Percentiles rank a stretch among this genome's conserved stretches.
These are phyloP conservation scores for Sarotherodon lohbergeri DNA, from an alignment of 2,113 vertebrate species.

Conservation along the genomic window DNA sequence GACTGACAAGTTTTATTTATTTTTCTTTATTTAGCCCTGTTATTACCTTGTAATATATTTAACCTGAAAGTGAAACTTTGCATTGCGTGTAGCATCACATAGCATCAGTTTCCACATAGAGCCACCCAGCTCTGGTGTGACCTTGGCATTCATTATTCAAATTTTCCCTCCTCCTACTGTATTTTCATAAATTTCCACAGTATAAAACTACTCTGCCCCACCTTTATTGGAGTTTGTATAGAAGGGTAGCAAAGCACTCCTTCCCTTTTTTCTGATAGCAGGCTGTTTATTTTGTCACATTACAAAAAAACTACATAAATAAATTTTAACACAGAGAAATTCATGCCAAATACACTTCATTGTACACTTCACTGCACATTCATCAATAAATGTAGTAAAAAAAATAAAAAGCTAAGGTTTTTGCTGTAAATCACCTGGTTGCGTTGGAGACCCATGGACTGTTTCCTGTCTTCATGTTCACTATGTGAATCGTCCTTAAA, in stretches of 20 bases:
- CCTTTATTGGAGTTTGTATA: neutral
- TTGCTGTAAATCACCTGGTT: neutral
- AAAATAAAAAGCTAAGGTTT: neutral
- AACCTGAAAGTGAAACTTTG: neutral
- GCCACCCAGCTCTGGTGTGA: neutral
- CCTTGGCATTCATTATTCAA: conserved; percentile 13
- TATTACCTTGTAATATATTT: neutral
- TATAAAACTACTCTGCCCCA: neutral
- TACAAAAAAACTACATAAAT: neutral
- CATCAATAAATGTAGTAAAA: neutral
- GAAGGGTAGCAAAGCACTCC: neutral
- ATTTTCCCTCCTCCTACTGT: neutral
- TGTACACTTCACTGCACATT: neutral
- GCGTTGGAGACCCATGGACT: neutral
- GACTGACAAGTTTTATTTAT: neutral
- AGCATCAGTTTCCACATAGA: neutral
- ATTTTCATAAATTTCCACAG: conserved; percentile 23
- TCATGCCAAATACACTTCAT: neutral
- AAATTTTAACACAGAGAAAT: neutral
- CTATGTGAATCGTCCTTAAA: neutral
- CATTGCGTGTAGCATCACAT: neutral
- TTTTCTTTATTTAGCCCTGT: neutral
- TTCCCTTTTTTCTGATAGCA: neutral
- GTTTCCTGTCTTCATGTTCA: neutral
- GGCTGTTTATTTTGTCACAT: neutral